Evolutionary conservation across 2,888 invertebrate species (phyloP).

Genomic region (Nudaria mundana): DNA sequence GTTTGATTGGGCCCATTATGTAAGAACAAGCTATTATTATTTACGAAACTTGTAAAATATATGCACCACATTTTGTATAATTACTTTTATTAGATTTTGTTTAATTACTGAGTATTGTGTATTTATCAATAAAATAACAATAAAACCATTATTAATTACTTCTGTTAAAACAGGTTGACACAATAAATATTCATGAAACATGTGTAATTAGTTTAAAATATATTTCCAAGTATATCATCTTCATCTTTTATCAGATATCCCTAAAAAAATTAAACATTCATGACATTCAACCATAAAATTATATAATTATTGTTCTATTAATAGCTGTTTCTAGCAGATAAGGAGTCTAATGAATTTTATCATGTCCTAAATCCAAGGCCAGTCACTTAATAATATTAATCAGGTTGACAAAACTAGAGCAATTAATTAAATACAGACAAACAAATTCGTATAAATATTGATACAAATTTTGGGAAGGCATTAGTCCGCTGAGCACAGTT

Average conservation of each 20-base stretch:
- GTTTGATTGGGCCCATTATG: too few species aligned
- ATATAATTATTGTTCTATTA: too few species aligned
- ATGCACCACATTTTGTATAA: too few species aligned
- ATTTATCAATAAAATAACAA: too few species aligned
- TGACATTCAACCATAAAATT: constrained; percentile 24
- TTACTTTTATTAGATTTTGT: too few species aligned
- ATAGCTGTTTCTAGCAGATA: too few species aligned
- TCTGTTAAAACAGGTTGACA: too few species aligned
- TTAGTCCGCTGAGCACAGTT: constrained; percentile 54
- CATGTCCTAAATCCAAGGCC: constrained; percentile 1
- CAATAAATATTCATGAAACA: constrained; percentile 37
- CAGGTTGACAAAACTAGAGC: constrained; percentile 21
- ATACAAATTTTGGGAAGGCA: constrained; percentile 36
- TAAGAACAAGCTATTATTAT: too few species aligned
- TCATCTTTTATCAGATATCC: constrained; percentile 22
- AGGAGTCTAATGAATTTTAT: too few species aligned
- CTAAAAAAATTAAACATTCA: constrained; percentile 49
- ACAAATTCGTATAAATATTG: constrained; percentile 64
- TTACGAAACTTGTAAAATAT: too few species aligned
- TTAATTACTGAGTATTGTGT: too few species aligned
- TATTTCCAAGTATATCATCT: constrained; percentile 30
- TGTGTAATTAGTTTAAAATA: constrained; percentile 31
- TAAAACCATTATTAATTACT: too few species aligned
- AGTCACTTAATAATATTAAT: constrained; percentile 17
- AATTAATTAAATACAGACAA: constrained; percentile 30